phyloP scores from a whole-genome alignment of 2,888 invertebrate genomes.

The Phalera bucephala region DNA sequence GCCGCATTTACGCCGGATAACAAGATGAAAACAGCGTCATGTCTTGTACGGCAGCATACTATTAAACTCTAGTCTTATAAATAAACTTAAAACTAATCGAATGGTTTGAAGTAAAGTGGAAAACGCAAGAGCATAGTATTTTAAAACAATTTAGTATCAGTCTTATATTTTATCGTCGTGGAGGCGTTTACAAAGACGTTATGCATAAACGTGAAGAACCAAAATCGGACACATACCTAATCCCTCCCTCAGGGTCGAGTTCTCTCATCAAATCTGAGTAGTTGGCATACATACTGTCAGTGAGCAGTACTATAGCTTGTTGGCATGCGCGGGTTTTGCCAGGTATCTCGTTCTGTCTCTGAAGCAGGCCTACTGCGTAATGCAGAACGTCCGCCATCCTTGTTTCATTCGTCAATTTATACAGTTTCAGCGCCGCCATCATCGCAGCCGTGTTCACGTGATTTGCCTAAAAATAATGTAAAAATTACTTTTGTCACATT shows the following conservation, averaged over 20 bases:
- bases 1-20: too few relatives aligned
- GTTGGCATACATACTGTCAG: constrained; percentile 64
- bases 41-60: too few relatives aligned
- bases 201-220: too few relatives aligned
- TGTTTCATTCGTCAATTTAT: constrained; percentile 52
- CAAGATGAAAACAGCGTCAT: too few relatives aligned
- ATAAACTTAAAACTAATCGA: too few relatives aligned
- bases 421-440: constrained; percentile 56
- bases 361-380: constrained; percentile 52
- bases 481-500: background rate
- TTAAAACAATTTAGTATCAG: too few relatives aligned
- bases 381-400: constrained; percentile 50
- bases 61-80: too few relatives aligned
- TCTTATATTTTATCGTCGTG: too few relatives aligned
- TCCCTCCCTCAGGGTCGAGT: constrained; percentile 58
- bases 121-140: too few relatives aligned
- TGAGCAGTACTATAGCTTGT: constrained; percentile 70
- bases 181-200: too few relatives aligned
- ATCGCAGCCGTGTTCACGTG: constrained; percentile 74
- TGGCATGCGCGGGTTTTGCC: constrained; percentile 62
- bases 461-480: constrained; percentile 53
- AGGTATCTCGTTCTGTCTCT: constrained; percentile 34
- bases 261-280: constrained; percentile 49
- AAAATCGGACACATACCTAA: constrained; percentile 62
- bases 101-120: too few relatives aligned